These are phyloP conservation scores for Alloplasta piceator DNA, from an alignment of 2,888 invertebrate species.

Conservation along the genomic window DNA sequence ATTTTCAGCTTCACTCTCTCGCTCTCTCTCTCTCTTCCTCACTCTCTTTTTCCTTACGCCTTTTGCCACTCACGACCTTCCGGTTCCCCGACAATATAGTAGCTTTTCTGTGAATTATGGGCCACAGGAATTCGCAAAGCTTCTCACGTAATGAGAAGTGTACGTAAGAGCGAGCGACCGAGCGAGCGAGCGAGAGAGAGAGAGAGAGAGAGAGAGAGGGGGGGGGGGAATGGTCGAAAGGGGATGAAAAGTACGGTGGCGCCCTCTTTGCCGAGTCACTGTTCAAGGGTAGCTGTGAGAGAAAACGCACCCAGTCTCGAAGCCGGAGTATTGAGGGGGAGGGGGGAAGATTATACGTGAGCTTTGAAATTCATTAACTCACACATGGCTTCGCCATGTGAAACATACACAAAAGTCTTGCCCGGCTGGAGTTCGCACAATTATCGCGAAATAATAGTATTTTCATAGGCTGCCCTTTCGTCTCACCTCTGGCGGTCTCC, in stretches of 20 bases:
- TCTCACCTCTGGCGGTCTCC: conserved; percentile 52
- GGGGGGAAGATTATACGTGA: conserved; percentile 17
- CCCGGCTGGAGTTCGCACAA: conserved; percentile 50
- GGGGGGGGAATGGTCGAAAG: not conserved
- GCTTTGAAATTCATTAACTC: conserved; percentile 77
- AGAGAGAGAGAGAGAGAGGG: not conserved
- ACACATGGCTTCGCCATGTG: not conserved
- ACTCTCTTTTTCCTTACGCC: conserved; percentile 56
- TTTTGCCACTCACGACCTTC: conserved; percentile 69
- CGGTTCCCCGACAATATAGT: conserved; percentile 66
- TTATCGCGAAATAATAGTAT: conserved; percentile 73
- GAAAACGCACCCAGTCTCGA: too few species aligned
- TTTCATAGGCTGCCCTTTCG: conserved; percentile 73
- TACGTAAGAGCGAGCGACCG: conserved; percentile 34
- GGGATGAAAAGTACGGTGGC: too few species aligned
- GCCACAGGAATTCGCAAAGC: conserved; percentile 75
- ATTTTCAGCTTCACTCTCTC: conserved; percentile 49
- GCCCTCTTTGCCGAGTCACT: not conserved
- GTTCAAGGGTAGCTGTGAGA: too few species aligned
- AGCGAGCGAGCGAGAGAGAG: too few species aligned
- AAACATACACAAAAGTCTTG: too few species aligned
- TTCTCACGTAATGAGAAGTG: conserved; percentile 77
- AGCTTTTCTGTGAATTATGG: conserved; percentile 74
- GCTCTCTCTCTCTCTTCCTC: conserved; percentile 1
- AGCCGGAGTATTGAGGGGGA: too few species aligned